Evolutionary conservation across 2,113 vertebrate species (phyloP), one percentile per base, ranked within the genome.

Genomic region (Saguinus midas): DNA sequence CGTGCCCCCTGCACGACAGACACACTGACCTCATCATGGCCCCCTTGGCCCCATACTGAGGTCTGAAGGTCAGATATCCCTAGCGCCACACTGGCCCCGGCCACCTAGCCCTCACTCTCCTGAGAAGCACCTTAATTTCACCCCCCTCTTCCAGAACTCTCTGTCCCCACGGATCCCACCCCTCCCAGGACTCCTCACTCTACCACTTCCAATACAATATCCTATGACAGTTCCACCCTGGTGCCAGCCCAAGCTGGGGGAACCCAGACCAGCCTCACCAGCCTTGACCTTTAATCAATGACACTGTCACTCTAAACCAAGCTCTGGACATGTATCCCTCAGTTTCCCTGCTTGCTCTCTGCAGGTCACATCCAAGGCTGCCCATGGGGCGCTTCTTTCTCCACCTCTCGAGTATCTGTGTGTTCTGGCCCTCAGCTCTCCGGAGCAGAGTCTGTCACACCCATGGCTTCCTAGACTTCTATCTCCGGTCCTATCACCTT

Each of bases 41-140:
- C 61, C 58, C 8, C 27, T 2, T 0, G 0, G 58, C 50, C 1
- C 4, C 10, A 12, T 16, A 72, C 50, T 48, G 90, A 61, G 37
- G 9, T 32, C 79, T 70, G 43, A 50, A 37, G 18, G 21, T 43
- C 64, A 43, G 32, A 29, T 83, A 6, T 17, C 32, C 18, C 2
- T 6, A n/a, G 18, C 0, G 61, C 68, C 32, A 1, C 20, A 1
- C n/a, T 8, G 1, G 18, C 25, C 80, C 58, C 4, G 1, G 37
- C 64, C 84, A n/a, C 1, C 7, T 0, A 4, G 27, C 35, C 37
- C 12, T 81, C 85, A 18, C 13, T n/a, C 18, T 76, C 29, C 37
- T 21, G 11, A 52, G 58, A 83, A 45, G 35, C 25, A 37, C 37
- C 4, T 35, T 7, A 35, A 4, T 6, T 35, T 86, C 5, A 50